phyloP scores from a whole-genome alignment of 2,113 vertebrate species.

The Nothobranchius kuhntae region DNA sequence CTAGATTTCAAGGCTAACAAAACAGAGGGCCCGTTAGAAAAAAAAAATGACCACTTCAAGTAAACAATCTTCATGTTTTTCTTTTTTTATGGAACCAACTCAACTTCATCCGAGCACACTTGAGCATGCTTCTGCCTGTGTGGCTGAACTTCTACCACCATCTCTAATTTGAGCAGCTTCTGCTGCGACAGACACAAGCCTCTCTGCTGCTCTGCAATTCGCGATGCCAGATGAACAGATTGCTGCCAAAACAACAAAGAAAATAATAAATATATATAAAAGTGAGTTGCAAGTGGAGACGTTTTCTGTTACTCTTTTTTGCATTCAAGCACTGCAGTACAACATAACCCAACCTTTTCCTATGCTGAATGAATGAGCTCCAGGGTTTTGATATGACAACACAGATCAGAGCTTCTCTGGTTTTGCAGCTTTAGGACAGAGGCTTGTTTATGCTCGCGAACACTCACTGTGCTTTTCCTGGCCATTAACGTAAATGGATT shows the following conservation, averaged over 20 bases:
- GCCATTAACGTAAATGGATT: slow-evolving; percentile 46
- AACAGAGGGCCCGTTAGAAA: too few species aligned
- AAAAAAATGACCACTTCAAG: slow-evolving; percentile 17
- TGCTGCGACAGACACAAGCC: slow-evolving; percentile 5
- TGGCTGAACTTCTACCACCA: slow-evolving; percentile 11
- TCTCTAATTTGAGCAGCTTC: slow-evolving; percentile 14
- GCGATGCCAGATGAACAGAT: slow-evolving; percentile 6
- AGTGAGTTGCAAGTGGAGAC: slow-evolving; percentile 5
- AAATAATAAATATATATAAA: slow-evolving; percentile 21
- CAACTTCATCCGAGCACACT: neutral
- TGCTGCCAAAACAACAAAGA: slow-evolving; percentile 9
- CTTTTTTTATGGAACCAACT: neutral
- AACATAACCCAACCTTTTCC: slow-evolving; percentile 25
- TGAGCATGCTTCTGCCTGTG: slow-evolving; percentile 2
- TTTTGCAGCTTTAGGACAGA: slow-evolving; percentile 36
- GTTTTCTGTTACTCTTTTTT: slow-evolving; percentile 21
- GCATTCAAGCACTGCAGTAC: slow-evolving; percentile 24
- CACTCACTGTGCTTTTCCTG: slow-evolving; percentile 46
- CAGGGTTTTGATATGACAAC: slow-evolving; percentile 53
- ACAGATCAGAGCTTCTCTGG: slow-evolving; percentile 36
- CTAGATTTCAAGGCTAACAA: too few species aligned
- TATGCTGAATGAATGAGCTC: slow-evolving; percentile 48
- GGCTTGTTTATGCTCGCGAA: slow-evolving; percentile 40
- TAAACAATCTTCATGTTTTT: neutral
- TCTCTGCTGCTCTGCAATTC: slow-evolving; percentile 21